Base-by-base conservation (phyloP, 2,888 invertebrate species). In the Baccha elongata region DNA sequence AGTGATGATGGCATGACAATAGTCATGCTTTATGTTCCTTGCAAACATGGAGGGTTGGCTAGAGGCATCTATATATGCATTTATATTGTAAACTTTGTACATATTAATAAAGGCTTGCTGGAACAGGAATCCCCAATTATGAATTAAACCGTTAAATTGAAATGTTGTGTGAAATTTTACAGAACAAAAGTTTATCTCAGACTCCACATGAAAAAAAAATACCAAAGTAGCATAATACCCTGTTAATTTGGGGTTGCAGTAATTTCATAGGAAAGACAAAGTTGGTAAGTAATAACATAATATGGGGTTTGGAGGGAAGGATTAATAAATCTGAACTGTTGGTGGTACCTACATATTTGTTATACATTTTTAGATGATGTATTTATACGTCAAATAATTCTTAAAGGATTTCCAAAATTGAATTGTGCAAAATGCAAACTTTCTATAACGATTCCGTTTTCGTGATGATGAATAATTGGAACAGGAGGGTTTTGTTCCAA, bases 91-190 rank as follows among this genome's bases (percentile, higher is more conserved):
- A 74, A 71, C 46, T 81, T 71, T 75, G 60, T n/a, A n/a, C n/a
- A n/a, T 81, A 71, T 75, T 65, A 81, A 67, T 81, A 81, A 71
- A 52, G 48, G 67, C 32, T 26, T n/a, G n/a, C n/a, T n/a, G n/a
- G 3, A 37, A 35, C 42, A 42, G 46, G 55, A 23, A 11, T 13
- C 65, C 55, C 53, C 50, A 69, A 60, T 79, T 72, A 79, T 60
- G 60, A 64, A 72, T 72, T 52, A 60, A 17, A 67, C 19, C 60
- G 60, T 67, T 62, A 67, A 67, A 62, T 76, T 72, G 62, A 76
- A 81, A 76, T 62, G 29, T 50, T 42, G 81, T 67, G 17, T 71
- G 53, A 67, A 72, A 72, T 72, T 72, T 62, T 4, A 35, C 23
- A 3, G n/a, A 48, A 23, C n/a, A 21, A 48, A 23, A 60, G 23